These are phyloP conservation scores for Ferdinandea cuprea DNA, from an alignment of 2,888 invertebrate species.

Conservation along the genomic window DNA sequence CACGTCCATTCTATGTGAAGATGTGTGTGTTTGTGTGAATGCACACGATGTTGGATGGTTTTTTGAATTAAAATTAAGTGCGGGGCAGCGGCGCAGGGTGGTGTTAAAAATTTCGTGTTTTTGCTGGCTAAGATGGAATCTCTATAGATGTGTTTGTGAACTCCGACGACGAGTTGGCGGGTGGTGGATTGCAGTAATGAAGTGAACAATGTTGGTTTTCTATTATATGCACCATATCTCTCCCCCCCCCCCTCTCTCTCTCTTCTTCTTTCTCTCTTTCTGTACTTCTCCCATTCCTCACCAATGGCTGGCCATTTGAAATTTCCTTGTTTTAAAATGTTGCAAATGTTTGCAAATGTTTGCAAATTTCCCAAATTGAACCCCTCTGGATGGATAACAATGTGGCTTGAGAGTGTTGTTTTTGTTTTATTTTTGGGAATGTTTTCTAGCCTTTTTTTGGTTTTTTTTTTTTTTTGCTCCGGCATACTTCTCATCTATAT, in stretches of 20 bases:
- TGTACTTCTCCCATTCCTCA: no score
- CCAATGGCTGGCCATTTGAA: conserved; percentile 41
- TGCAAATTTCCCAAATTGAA: conserved; percentile 61
- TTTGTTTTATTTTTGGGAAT: conserved; percentile 4
- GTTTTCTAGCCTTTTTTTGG: not conserved
- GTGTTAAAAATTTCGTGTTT: conserved; percentile 43
- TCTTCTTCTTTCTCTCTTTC: no score
- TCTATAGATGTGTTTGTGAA: not conserved
- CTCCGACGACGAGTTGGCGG: not conserved
- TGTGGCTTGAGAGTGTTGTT: conserved; percentile 52
- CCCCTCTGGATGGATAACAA: conserved; percentile 56
- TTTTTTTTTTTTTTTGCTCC: not conserved
- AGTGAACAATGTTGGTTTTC: conserved; percentile 72
- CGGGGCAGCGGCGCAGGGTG: not conserved
- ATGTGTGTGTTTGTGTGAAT: no score
- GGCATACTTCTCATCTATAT: no score
- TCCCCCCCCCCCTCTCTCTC: not conserved
- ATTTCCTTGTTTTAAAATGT: conserved; percentile 50
- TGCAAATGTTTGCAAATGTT: conserved; percentile 69
- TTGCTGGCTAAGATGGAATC: conserved; percentile 33
- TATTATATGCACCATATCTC: conserved; percentile 26
- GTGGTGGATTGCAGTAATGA: conserved; percentile 63
- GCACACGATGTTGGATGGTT: conserved; percentile 59
- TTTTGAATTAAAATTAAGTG: conserved; percentile 70
- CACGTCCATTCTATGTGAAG: no score